A percentile compares a stretch with the other conserved stretches of the same genome.
These are phyloP conservation scores for Loris lydekkerianus DNA, from an alignment of 2,797 vertebrate species.

Conservation along the genomic window DNA sequence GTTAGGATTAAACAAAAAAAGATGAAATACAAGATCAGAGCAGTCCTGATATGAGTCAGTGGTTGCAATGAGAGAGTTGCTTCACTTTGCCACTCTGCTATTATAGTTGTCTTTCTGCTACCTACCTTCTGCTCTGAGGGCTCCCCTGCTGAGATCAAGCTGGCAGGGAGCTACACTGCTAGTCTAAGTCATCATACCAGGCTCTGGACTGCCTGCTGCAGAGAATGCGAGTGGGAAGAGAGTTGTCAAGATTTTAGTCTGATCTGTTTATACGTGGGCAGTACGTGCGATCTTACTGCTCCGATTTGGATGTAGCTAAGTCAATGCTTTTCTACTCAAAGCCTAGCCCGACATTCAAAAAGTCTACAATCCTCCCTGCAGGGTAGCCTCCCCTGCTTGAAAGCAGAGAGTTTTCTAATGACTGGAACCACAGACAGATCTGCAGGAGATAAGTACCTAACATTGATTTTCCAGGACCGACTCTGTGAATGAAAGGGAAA, in stretches of 20 bases:
- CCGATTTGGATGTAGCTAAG: not conserved
- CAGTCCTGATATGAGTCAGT: not conserved
- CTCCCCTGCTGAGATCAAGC: constrained; percentile 60
- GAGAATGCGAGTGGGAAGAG: not conserved
- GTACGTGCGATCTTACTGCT: constrained; percentile 54
- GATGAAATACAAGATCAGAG: not conserved
- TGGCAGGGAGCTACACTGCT: constrained; percentile 1
- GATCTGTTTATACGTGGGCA: constrained; percentile 53
- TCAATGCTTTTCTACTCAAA: constrained; percentile 23
- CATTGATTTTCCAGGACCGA: not conserved
- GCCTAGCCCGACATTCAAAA: not conserved
- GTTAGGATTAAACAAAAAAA: not conserved
- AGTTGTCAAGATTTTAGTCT: constrained; percentile 48
- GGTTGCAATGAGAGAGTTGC: not conserved
- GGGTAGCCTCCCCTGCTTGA: constrained; percentile 10
- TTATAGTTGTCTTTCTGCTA: not conserved
- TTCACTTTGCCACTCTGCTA: constrained; percentile 22
- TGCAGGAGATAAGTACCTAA: not conserved
- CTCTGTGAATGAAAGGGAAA: not conserved
- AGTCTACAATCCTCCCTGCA: not conserved
- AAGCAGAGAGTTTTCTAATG: not conserved
- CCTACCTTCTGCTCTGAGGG: not conserved
- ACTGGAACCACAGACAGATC: not conserved
- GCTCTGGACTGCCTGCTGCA: not conserved
- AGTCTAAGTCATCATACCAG: not conserved